These are phyloP conservation scores for Nesogale talazaci DNA, from an alignment of 2,113 vertebrate genomes.

Conservation along the genomic window DNA sequence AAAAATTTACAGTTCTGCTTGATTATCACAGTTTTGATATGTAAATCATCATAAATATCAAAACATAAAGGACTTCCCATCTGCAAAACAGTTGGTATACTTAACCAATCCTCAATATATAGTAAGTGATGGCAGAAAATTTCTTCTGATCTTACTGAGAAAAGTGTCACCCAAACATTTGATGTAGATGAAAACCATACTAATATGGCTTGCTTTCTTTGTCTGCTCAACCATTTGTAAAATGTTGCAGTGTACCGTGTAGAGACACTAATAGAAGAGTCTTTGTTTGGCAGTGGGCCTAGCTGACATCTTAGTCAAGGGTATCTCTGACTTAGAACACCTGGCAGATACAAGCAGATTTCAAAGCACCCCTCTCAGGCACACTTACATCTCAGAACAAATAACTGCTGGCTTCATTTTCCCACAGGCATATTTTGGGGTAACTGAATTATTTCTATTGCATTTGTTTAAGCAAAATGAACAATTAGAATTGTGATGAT, in stretches of 20 bases:
- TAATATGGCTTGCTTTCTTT: constrained; percentile 23
- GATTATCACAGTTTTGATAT: constrained; percentile 1
- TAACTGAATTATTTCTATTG: constrained; percentile 46
- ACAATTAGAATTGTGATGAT: constrained; percentile 42
- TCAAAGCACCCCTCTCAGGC: constrained; percentile 31
- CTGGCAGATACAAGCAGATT: constrained; percentile 38
- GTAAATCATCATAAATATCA: neutral
- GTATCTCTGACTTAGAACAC: constrained; percentile 54
- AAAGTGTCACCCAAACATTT: neutral
- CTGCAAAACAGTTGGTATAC: neutral
- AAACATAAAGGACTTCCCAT: constrained; percentile 6
- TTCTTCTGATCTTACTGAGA: constrained; percentile 29
- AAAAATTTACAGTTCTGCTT: neutral
- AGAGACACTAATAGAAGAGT: neutral
- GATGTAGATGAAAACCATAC: neutral
- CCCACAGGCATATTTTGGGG: constrained; percentile 21
- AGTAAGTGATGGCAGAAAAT: neutral
- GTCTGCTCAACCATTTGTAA: neutral
- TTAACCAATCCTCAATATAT: neutral
- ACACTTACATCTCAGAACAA: constrained; percentile 41
- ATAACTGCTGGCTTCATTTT: constrained; percentile 23
- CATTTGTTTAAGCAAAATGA: constrained; percentile 60
- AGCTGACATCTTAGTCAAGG: constrained; percentile 48
- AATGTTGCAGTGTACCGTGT: neutral
- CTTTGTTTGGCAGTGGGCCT: constrained; percentile 37